Conservation (phyloP, 2,113 vertebrate genomes). For the Archocentrus centrarchus region DNA sequence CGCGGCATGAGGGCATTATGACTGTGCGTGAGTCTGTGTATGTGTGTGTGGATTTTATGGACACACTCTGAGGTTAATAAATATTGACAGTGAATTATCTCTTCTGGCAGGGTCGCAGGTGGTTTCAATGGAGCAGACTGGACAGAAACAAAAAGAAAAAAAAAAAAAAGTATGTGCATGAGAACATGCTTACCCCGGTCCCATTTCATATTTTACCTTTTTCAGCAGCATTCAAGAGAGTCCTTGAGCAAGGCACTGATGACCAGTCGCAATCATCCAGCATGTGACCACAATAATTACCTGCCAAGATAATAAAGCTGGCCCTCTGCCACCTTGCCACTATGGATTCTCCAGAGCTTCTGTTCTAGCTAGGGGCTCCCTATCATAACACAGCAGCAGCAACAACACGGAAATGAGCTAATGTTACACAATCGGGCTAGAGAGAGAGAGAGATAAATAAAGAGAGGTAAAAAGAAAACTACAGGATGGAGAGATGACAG, state of each 20-base stretch:
- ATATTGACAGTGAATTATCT: slow-evolving; percentile 83
- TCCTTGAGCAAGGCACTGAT: slow-evolving; percentile 47
- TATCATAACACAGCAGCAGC: slow-evolving; percentile 27
- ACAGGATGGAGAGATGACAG: background rate
- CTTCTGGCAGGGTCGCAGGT: slow-evolving; percentile 77
- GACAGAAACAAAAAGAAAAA: slow-evolving; percentile 51
- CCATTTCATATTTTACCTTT: background rate
- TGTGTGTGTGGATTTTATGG: slow-evolving; percentile 25
- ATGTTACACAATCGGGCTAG: slow-evolving; percentile 29
- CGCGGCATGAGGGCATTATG: slow-evolving; percentile 14
- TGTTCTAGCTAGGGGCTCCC: slow-evolving; percentile 19
- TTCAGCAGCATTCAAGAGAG: background rate
- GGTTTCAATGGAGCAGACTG: slow-evolving; percentile 65
- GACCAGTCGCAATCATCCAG: background rate
- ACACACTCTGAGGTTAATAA: slow-evolving; percentile 74
- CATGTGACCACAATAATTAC: slow-evolving; percentile 40
- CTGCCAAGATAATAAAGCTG: slow-evolving; percentile 37
- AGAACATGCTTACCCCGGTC: background rate
- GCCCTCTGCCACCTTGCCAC: background rate
- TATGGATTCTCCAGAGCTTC: slow-evolving; percentile 29
- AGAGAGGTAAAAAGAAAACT: background rate
- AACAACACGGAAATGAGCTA: slow-evolving; percentile 51
- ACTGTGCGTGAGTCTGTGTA: background rate
- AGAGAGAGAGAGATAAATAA: slow-evolving; percentile 5
- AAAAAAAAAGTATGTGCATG: background rate